Base-by-base conservation (phyloP, 1,140 invertebrate genomes). In the Leptinotarsa texana region DNA sequence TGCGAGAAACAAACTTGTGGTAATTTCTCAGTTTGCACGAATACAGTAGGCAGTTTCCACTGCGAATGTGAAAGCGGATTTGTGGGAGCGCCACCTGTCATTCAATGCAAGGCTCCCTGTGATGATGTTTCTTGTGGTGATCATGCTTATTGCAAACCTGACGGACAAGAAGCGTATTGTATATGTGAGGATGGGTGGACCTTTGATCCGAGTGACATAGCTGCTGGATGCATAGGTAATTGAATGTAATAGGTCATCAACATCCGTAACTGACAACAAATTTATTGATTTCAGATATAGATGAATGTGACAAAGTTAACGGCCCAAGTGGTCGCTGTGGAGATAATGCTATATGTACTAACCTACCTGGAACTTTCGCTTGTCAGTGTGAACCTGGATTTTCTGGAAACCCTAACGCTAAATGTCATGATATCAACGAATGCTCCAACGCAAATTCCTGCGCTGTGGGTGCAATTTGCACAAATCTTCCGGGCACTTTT, bases 171-270 rank as follows among this genome's bases (percentile, higher is more conserved):
- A 85, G 95, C 95, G 1, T 96, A 95, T 81, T 98, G 96, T 78
- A 93, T 96, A 65, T 98, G 96, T 82, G 94, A 98, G 82, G 93
- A 96, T 69, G 96, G 96, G 1, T 97, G 95, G 94, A 96, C 94
- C 1, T 97, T 95, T 82, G 92, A 96, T 87, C 95, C 95, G 0
- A 91, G 88, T 74, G 94, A 97, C 81, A 94, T 97, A 74, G 89
- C 93, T 0, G 94, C 94, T 57, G 95, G 95, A 73, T 97, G 96
- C 83, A 90, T 96, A 73, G 92, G 91, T 92, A 81, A 75, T 74
- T 74, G 4, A 57, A 17, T 18, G 13, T 57, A 4, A 42, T 11
- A 42, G 33, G 33, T 42, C 33, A 42, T 11, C 33, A 42, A 42
- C 33, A 42, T 42, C 8, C 33, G 33, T 42, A 42, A 42, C 33